Evolutionary conservation across 1,140 invertebrate genomes (phyloP), one percentile per base, ranked within the genome.

Genomic region (Colletes latitarsis): DNA sequence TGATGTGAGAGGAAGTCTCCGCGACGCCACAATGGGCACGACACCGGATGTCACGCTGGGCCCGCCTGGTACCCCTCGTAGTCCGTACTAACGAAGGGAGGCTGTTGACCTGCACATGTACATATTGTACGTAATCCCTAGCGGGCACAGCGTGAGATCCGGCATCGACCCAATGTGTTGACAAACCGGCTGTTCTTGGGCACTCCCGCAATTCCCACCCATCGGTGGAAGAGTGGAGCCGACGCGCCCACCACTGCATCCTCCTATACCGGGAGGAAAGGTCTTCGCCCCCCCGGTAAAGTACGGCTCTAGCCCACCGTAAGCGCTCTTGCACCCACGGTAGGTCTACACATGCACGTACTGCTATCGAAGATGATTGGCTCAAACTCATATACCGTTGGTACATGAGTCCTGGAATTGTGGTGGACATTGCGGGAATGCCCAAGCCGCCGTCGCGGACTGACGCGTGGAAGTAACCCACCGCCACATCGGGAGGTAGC

Each of bases 391-490:
- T 0, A 15, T 49, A 17, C 6, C 71, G 71, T 10, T 21, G 0
- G 30, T 10, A 6, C n/a, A 62, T 60, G 43, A 71, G 17, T 10
- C 58, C 64, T 10, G 77, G 77, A n/a, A 80, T 17, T 5, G 64
- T 19, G 6, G 62, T 68, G 21, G 57, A n/a, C 60, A 80, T 0
- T 4, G 62, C 8, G 46, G 81, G 86, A 41, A 86, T 72, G 6
- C 82, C 84, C 10, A 86, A 68, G 0, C 85, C 87, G 6, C 82
- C 87, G 52, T 57, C 55, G 17, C 0, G 0, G 15, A 74, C 52
- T 0, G 68, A 8, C 0, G 87, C 77, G 64, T 87, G 83, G 74
- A 88, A 80, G 53, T 67, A 87, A 4, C 17, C 63, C 5, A 30
- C 53, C 4, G 83, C 66, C n/a, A n/a, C n/a, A n/a, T n/a, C n/a